Base-by-base conservation (phyloP, 2,113 vertebrate species). In the Deroptyus accipitrinus region DNA sequence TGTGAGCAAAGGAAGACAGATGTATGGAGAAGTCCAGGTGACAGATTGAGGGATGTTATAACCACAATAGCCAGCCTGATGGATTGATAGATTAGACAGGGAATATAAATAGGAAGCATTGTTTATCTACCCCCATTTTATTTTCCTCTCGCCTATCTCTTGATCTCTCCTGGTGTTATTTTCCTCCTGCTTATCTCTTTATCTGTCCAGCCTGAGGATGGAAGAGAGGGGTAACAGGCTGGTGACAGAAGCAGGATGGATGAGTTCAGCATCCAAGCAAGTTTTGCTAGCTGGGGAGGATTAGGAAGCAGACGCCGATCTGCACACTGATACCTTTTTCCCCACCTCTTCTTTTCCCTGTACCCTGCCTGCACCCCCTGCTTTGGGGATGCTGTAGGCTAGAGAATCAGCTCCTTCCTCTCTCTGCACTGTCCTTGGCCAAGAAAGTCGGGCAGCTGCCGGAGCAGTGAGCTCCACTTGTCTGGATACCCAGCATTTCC, bases 71-170 rank as follows among this genome's bases (percentile, higher is more conserved):
- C 83, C n/a, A 55, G 88, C 81, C 35, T 15, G 85, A 95, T 89
- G 93, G 97, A 96, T 92, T 97, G 97, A 97, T 90, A 94, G 96
- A 96, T 97, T 76, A 96, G 95, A 88, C 90, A 67, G 30, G 68
- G 95, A 95, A 97, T 96, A 97, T 96, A 97, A 97, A 97, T 96
- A 95, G 93, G 81, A 90, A 68, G 86, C 78, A 67, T 33, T 63
- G 96, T 97, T 97, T 97, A 96, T 97, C 96, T 96, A 86, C 83
- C 51, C 93, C 69, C 2, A 4, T 94, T 97, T 97, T 92, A 95
- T 92, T 90, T 95, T 92, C 81, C 76, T 88, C 80, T 90, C 19
- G 11, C 92, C 93, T 96, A 90, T 96, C 97, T 95, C 77, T 93
- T 94, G 97, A 92, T 97, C 96, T 97, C 83, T 96, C 82, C 94